phyloP scores from a whole-genome alignment of 2,888 invertebrate genomes.

The Leptinotarsa haldemani region DNA sequence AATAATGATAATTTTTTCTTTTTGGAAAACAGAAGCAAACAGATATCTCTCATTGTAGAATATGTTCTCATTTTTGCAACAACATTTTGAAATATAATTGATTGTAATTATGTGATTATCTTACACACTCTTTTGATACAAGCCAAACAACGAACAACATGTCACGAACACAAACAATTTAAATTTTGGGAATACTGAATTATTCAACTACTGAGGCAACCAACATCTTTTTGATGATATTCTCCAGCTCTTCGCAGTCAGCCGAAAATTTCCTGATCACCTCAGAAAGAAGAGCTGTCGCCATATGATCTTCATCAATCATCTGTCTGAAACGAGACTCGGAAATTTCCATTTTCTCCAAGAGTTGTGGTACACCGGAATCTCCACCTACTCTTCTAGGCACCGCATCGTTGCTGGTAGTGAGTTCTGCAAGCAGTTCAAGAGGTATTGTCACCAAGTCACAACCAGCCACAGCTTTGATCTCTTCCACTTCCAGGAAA shows the following conservation, averaged over 20 bases:
- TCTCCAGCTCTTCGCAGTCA: slow-evolving; percentile 90
- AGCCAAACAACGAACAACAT: no score
- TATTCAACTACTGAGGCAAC: neutral
- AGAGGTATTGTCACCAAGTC: slow-evolving; percentile 97
- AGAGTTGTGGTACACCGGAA: slow-evolving; percentile 75
- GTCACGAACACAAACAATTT: no score
- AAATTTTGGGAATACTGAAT: no score
- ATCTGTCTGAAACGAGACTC: slow-evolving; percentile 95
- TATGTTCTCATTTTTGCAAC: no score
- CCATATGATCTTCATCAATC: slow-evolving; percentile 98
- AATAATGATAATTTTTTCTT: no score
- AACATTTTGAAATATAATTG: no score
- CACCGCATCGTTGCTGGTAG: slow-evolving; percentile 76
- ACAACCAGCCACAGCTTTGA: slow-evolving; percentile 92
- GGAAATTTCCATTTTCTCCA: slow-evolving; percentile 80
- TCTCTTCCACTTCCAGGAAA: slow-evolving; percentile 93
- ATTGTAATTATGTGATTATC: no score
- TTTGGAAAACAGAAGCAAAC: no score
- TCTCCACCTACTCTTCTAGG: slow-evolving; percentile 72
- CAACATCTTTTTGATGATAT: slow-evolving; percentile 67
- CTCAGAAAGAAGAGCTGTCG: slow-evolving; percentile 94
- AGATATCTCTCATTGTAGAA: no score
- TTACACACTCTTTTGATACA: no score
- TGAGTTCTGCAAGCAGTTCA: slow-evolving; percentile 86
- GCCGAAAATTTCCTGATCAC: slow-evolving; percentile 97